These are phyloP conservation scores for Ophion slaviceki DNA, from an alignment of 2,888 invertebrate species.

Conservation along the genomic window DNA sequence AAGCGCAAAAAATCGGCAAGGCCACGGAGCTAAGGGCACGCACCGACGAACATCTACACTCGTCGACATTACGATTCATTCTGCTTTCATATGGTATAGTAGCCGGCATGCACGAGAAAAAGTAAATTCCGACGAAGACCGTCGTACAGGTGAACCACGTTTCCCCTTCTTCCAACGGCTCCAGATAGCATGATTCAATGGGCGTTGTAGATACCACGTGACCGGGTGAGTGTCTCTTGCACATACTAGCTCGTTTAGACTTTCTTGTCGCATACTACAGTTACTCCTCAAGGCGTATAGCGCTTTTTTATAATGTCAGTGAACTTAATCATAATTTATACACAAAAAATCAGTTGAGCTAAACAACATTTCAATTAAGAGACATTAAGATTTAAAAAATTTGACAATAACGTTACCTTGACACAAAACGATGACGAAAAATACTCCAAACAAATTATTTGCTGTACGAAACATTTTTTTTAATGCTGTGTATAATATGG, in stretches of 20 bases:
- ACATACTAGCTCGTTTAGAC: background rate
- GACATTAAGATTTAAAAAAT: background rate
- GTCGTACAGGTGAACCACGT: slow-evolving; percentile 6
- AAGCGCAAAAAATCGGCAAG: too few species aligned
- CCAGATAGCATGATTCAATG: slow-evolving; percentile 15
- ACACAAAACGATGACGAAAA: background rate
- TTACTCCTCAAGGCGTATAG: background rate
- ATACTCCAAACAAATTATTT: background rate
- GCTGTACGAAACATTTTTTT: background rate
- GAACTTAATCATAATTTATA: background rate
- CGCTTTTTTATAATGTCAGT: background rate
- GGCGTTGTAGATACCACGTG: slow-evolving; percentile 20
- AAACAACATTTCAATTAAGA: background rate
- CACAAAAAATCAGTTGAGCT: too few species aligned
- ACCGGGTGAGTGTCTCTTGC: background rate
- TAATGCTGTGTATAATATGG: too few species aligned
- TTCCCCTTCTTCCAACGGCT: background rate
- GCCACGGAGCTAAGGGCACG: too few species aligned
- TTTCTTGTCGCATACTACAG: background rate
- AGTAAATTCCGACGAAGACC: background rate
- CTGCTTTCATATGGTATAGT: too few species aligned
- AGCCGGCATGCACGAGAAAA: too few species aligned
- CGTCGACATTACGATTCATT: too few species aligned
- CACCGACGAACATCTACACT: too few species aligned
- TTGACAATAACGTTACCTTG: background rate